Conservation (phyloP, 30 jellyfish, hydroid and myxozoan species). For the Chrysaora quinquecirrha region DNA sequence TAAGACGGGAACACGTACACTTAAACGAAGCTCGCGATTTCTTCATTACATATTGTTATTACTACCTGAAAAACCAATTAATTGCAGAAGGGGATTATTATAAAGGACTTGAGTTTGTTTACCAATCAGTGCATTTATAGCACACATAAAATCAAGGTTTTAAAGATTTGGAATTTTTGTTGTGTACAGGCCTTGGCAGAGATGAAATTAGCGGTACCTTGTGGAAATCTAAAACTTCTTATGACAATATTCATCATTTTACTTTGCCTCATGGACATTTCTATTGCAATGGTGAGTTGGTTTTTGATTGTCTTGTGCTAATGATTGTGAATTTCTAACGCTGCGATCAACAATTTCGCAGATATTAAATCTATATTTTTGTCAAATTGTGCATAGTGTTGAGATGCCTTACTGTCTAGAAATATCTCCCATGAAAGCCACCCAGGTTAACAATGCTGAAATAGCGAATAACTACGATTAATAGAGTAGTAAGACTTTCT, state of each 20-base stretch:
- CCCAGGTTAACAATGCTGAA: too few relatives aligned
- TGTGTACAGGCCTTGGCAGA: slow-evolving; percentile 14
- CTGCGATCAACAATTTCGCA: slow-evolving; percentile 1
- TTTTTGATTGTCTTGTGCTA: not conserved
- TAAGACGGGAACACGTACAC: slow-evolving; percentile 55
- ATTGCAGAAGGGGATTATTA: too few relatives aligned
- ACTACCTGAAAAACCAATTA: too few relatives aligned
- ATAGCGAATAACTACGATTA: too few relatives aligned
- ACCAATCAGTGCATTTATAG: too few relatives aligned
- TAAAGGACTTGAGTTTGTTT: too few relatives aligned
- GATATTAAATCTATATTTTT: not conserved
- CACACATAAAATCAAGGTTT: too few relatives aligned
- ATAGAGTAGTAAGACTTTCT: too few relatives aligned
- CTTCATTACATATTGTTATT: too few relatives aligned
- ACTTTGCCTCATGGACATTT: not conserved
- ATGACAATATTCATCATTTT: not conserved
- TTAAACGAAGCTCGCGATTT: not conserved
- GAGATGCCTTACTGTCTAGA: too few relatives aligned
- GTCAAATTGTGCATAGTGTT: not conserved
- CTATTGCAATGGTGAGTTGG: not conserved
- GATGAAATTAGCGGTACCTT: not conserved
- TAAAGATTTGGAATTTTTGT: not conserved
- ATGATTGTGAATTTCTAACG: not conserved
- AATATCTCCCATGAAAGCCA: too few relatives aligned
- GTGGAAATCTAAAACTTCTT: not conserved